Evolutionary conservation across 2,888 invertebrate species (phyloP), one percentile per base, ranked within the genome.

Genomic region (Melangyna quadrimaculata): DNA sequence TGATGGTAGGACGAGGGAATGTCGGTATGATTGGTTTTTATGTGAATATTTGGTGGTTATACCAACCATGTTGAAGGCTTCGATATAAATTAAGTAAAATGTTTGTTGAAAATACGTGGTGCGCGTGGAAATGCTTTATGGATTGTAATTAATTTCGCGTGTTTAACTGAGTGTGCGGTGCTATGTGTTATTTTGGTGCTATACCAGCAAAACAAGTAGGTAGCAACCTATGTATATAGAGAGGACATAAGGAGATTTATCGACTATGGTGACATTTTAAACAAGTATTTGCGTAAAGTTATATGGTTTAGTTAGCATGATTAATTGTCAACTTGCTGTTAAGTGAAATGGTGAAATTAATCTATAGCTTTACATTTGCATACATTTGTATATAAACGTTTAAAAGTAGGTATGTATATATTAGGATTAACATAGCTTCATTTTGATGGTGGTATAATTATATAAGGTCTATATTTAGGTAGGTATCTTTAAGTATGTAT

Each of bases 281-380:
- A 81, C 65, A 81, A 86, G 86, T 86, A 81, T 86, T 86, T 86
- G 73, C 69, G 57, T 74, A 81, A 78, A 86, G 81, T 86, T 81
- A 86, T 81, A 86, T 78, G 86, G 81, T 78, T 81, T 81, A 86
- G 81, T 81, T 86, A 78, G 86, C 81, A 81, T 81, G 81, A 86
- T 86, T 81, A 73, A 86, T 81, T 81, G 73, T 78, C 69, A 59
- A 45, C 45, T 65, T 24, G 22, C 10, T 48, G 9, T 51, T 63
- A 59, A 48, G 9, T 17, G 27, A 57, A n/a, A 51, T 48, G 40
- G 29, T 51, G 32, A 27, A 22, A 12, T 35, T n/a, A 14, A 24
- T 7, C 19, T 45, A 12, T 22, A 37, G 14, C 14, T 1, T 2
- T 22, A n/a, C n/a, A 0, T 27, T n/a, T 27, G n/a, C 3, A 51